Conservation (phyloP, 2,888 invertebrate genomes). For the Ochropleura plecta region DNA sequence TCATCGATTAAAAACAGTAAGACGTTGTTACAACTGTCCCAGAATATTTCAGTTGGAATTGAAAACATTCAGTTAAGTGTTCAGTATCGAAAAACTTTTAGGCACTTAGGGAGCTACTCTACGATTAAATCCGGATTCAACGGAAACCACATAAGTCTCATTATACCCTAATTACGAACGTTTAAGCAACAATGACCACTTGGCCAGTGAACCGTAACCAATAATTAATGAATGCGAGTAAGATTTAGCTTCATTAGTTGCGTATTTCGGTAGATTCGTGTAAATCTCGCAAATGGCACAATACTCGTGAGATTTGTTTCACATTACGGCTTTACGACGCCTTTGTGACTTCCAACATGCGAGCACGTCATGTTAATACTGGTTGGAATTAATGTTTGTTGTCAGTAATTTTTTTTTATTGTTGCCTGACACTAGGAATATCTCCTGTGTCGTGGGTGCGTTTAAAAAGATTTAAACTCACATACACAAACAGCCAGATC, state of each 20-base stretch:
- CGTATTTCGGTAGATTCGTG: conserved; percentile 40
- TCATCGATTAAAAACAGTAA: not conserved
- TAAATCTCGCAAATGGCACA: conserved; percentile 36
- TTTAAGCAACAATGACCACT: conserved; percentile 26
- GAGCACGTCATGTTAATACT: conserved; percentile 8
- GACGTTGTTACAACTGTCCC: not conserved
- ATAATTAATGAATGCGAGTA: conserved; percentile 43
- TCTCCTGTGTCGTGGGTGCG: too few species aligned
- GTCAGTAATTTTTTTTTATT: not conserved
- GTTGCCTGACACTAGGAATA: too few species aligned
- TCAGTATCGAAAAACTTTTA: not conserved
- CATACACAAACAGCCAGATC: too few species aligned
- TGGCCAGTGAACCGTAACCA: conserved; percentile 13
- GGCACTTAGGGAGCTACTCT: not conserved
- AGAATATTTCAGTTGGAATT: not conserved
- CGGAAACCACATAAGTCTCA: conserved; percentile 7
- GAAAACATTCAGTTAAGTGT: not conserved
- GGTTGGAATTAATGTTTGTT: not conserved
- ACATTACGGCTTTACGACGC: conserved; percentile 67
- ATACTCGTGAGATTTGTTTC: conserved; percentile 63
- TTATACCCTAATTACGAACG: conserved; percentile 7
- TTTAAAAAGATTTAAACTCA: too few species aligned
- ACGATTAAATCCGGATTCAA: not conserved
- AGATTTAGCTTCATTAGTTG: conserved; percentile 48
- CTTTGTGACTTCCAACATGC: conserved; percentile 65